phyloP scores from a whole-genome alignment of 2,113 vertebrate species.

The Oceanites oceanicus region DNA sequence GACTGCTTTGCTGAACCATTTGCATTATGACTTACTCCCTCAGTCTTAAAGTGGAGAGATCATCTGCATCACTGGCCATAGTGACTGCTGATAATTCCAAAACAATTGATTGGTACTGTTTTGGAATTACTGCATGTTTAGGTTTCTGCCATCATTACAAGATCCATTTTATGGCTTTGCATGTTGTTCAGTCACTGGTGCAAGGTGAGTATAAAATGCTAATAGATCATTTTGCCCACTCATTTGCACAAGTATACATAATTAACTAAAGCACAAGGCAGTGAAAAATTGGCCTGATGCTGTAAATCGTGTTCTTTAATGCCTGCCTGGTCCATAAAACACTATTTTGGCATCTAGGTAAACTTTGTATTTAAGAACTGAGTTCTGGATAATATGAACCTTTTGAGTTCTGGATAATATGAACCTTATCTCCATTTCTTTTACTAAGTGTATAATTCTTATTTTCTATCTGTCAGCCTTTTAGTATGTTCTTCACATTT shows the following conservation, averaged over 20 bases:
- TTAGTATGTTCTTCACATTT: background rate
- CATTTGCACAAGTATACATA: background rate
- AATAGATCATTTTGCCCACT: background rate
- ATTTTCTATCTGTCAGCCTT: background rate
- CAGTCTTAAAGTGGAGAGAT: background rate
- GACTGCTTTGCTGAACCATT: background rate
- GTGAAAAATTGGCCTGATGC: background rate
- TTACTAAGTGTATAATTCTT: background rate
- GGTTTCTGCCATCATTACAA: background rate
- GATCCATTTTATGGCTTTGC: background rate
- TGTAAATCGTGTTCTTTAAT: background rate
- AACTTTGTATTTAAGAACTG: background rate
- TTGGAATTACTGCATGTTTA: background rate
- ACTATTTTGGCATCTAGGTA: background rate
- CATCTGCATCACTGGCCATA: background rate
- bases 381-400: background rate
- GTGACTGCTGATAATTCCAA: background rate
- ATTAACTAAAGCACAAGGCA: background rate
- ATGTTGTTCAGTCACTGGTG: background rate
- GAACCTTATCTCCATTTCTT: background rate
- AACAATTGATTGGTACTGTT: background rate
- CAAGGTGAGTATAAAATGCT: background rate
- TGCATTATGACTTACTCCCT: background rate
- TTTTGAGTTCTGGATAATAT: background rate
- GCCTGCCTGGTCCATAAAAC: background rate